phyloP scores from a whole-genome alignment of 2,797 vertebrate species.

The Aplochiton taeniatus region DNA sequence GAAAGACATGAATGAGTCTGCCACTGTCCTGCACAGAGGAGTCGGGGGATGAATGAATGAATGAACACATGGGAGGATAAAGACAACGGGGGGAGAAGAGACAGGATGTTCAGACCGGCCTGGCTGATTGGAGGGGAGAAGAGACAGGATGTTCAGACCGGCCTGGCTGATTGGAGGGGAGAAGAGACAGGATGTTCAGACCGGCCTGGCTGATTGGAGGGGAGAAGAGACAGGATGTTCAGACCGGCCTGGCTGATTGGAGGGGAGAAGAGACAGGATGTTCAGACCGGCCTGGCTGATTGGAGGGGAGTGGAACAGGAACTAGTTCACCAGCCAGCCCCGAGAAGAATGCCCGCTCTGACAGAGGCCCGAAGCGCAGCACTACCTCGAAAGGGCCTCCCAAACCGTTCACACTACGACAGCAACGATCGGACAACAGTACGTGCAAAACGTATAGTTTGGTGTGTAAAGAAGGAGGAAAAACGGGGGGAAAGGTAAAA shows the following conservation, averaged over 20 bases:
- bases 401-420: too few species aligned
- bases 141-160: slow-evolving; percentile 10
- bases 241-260: background rate
- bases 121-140: slow-evolving; percentile 22
- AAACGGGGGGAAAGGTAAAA: too few species aligned
- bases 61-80: slow-evolving; percentile 53
- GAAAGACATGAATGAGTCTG: slow-evolving; percentile 45
- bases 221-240: slow-evolving; percentile 9
- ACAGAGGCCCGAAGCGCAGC: background rate
- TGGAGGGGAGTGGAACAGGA: slow-evolving; percentile 32
- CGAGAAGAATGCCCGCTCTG: background rate
- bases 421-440: too few species aligned
- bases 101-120: background rate
- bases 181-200: slow-evolving; percentile 7
- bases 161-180: background rate
- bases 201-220: background rate
- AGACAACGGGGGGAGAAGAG: slow-evolving; percentile 33
- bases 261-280: slow-evolving; percentile 34
- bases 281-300: slow-evolving; percentile 30
- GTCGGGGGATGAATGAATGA: slow-evolving; percentile 29
- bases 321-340: slow-evolving; percentile 31
- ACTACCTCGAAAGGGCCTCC: too few species aligned
- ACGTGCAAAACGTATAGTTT: too few species aligned
- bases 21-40: slow-evolving; percentile 43
- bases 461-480: too few species aligned